These are phyloP conservation scores for Mus pahari DNA, from an alignment of 2,113 vertebrate genomes.

Conservation along the genomic window DNA sequence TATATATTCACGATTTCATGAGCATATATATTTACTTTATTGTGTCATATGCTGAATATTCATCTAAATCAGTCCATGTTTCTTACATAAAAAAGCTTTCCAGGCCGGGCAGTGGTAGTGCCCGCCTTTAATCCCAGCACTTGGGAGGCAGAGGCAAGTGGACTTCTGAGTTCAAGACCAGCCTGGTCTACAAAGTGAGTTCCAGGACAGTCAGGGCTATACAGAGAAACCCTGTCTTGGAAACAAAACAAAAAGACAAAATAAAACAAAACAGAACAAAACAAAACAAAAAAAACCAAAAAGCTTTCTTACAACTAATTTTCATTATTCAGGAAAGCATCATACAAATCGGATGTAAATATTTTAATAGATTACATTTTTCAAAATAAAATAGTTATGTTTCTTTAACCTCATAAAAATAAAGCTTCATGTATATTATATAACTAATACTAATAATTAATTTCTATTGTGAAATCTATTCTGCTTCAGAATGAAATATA, in stretches of 20 bases:
- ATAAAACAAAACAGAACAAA: too few relatives aligned
- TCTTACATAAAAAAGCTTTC: not conserved
- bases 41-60: not conserved
- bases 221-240: too few relatives aligned
- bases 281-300: too few relatives aligned
- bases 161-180: too few relatives aligned
- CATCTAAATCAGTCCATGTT: not conserved
- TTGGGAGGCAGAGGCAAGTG: too few relatives aligned
- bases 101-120: too few relatives aligned
- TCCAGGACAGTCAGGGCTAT: too few relatives aligned
- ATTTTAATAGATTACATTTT: not conserved
- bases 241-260: too few relatives aligned
- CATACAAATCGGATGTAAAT: not conserved
- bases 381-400: not conserved
- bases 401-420: not conserved
- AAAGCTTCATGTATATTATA: not conserved
- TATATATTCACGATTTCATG: not conserved
- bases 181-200: too few relatives aligned
- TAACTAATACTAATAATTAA: not conserved
- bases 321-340: not conserved
- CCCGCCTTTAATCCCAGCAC: too few relatives aligned
- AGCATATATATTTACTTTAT: not conserved
- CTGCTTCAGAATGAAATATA: not conserved
- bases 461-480: not conserved
- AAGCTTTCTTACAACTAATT: not conserved